Conservation (phyloP, 1,140 invertebrate genomes). For the Polyergus mexicanus region DNA sequence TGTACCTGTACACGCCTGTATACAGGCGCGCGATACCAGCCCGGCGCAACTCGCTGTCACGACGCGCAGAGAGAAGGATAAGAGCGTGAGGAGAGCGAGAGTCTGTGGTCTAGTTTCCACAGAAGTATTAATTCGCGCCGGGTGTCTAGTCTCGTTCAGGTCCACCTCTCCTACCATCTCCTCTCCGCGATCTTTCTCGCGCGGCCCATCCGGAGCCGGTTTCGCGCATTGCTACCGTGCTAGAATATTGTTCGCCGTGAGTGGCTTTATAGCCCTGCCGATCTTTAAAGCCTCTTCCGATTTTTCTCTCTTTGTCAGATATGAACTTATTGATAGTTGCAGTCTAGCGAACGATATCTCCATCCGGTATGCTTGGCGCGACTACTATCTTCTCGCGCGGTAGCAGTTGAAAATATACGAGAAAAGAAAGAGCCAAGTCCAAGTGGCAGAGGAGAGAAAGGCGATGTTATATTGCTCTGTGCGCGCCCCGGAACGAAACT, state of each 20-base stretch:
- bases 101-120: too few relatives aligned
- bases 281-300: constrained; percentile 78
- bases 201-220: constrained; percentile 73
- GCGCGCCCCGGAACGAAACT: constrained; percentile 64
- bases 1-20: constrained; percentile 63
- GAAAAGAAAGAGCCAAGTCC: constrained; percentile 1
- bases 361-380: constrained; percentile 45
- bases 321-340: constrained; percentile 81
- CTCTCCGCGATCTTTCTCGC: constrained; percentile 50
- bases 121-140: too few relatives aligned
- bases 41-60: constrained; percentile 11
- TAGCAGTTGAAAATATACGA: not conserved
- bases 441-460: constrained; percentile 52
- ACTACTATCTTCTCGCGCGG: constrained; percentile 53
- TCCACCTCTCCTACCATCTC: constrained; percentile 16
- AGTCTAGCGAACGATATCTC: constrained; percentile 60
- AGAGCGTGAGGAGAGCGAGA: constrained; percentile 30
- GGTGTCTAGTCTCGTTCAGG: constrained; percentile 43
- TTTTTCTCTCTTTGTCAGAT: constrained; percentile 81
- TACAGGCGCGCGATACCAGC: constrained; percentile 39
- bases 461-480: constrained; percentile 38
- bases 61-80: constrained; percentile 17
- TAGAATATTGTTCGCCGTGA: constrained; percentile 84
- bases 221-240: constrained; percentile 82
- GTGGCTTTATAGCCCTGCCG: constrained; percentile 83